phyloP scores from a whole-genome alignment of 2,797 vertebrate genomes.

The Lophura swinhoii region DNA sequence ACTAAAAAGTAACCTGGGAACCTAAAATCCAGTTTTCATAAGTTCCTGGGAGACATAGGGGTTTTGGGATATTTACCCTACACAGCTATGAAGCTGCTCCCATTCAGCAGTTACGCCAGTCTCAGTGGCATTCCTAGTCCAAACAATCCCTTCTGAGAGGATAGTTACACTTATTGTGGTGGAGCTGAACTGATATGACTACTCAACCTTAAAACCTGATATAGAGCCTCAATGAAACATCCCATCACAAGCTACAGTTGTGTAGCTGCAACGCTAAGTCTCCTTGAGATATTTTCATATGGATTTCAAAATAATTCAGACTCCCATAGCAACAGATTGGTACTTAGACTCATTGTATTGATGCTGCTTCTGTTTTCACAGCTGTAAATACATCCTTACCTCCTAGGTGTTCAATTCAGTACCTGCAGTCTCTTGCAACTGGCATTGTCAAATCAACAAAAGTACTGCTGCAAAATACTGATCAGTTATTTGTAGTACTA shows the following conservation, averaged over 20 bases:
- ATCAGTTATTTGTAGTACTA: background rate
- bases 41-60: background rate
- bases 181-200: background rate
- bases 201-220: background rate
- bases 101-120: background rate
- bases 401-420: slow-evolving; percentile 62
- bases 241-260: background rate
- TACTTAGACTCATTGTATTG: background rate
- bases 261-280: background rate
- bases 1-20: background rate
- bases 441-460: background rate
- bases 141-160: background rate
- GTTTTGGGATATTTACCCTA: background rate
- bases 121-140: background rate
- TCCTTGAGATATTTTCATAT: slow-evolving; percentile 17
- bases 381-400: slow-evolving; percentile 24
- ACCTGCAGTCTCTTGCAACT: background rate
- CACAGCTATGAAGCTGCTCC: background rate
- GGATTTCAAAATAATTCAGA: slow-evolving; percentile 36
- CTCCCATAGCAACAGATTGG: slow-evolving; percentile 41
- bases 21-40: background rate
- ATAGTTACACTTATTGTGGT: background rate
- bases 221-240: background rate
- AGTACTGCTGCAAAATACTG: background rate
- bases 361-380: slow-evolving; percentile 48